Evolutionary conservation across 2,888 invertebrate genomes (phyloP), one percentile per base, ranked within the genome.

Genomic region (Lithosia quadra): DNA sequence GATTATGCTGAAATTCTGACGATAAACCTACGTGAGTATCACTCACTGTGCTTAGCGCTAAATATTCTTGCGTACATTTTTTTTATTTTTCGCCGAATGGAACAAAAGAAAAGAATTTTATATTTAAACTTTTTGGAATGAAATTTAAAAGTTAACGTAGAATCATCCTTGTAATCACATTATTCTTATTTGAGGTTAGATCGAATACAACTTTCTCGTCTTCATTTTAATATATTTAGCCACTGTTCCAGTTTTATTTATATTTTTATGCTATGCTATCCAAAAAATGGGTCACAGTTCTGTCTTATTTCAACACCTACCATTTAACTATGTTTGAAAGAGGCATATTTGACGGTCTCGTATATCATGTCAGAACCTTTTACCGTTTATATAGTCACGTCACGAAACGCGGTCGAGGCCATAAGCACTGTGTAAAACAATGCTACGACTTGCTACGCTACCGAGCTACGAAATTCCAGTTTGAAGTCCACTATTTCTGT

Each of bases 371-470:
- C 73, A 74, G 80, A 79, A 72, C 72, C 77, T 79, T 79, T 78
- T 79, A 77, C 71, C 69, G 77, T 78, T 80, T 83, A 82, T 86
- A 81, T 81, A 82, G 78, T 75, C 78, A 53, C 75, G 76, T 77
- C 78, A 79, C 73, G 80, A 82, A 86, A 85, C 71, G 81, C 85
- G 86, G 84, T 85, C 84, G 84, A 86, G 85, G 84, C 77, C 82
- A 80, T 80, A 74, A 72, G 77, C 81, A 80, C 77, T 67, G 76
- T 82, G 80, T 78, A 78, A 84, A 84, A 83, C 84, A 75, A 85
- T 79, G 76, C 73, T 78, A 78, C 77, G 73, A 70, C 68, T 67
- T 22, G 66, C 69, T 65, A 73, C 67, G 69, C 24, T 65, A 63
- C 58, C 49, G 70, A 76, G 77, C 77, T 79, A 74, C 75, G 72